Evolutionary conservation across 2,888 invertebrate species (phyloP), one percentile per base, ranked within the genome.

Genomic region (Lepidonotus clava): DNA sequence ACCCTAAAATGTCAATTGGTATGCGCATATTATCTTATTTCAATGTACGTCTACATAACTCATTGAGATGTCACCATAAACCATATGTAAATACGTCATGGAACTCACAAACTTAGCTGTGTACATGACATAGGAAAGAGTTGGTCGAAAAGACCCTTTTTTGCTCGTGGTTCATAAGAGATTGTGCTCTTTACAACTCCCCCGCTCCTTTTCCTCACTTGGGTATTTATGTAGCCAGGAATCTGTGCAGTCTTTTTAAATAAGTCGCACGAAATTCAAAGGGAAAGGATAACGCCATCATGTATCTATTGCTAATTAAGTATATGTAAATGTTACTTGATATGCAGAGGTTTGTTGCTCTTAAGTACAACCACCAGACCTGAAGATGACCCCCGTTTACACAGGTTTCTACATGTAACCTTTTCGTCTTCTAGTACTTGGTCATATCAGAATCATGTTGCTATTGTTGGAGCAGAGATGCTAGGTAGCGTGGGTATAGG

Each of bases 1-100:
- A 80, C 80, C 80, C 51, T 80, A 80, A 80, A 80, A 80, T 80
- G 80, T 80, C 80, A 41, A 21, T 46, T 18, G 46, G 24, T 80
- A 41, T 28, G 80, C 46, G 80, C 46, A 80, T 80, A 80, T 80
- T 46, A 28, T 41, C 41, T 80, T 41, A 80, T 80, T 41, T 41
- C 18, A 28, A 8, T 28, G 66, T 66, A 14, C 28, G 46, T 80
- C 8, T 76, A 46, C 8, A 32, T 41, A 24, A 41, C 24, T 51
- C 46, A 24, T 24, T n/a, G 46, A 41, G 28, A 46, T 80, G 32
- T 80, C 46, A 80, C 80, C 80, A 80, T 80, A 80, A 46, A 51
- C 51, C 80, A 80, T 80, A 28, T 80, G 41, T 41, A 46, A 41
- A 41, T 46, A 46, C 41, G 80, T 80, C 80, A 80, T 46, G 80